These are phyloP conservation scores for Mobula hypostoma DNA, from an alignment of 2,113 vertebrate species.

Conservation along the genomic window DNA sequence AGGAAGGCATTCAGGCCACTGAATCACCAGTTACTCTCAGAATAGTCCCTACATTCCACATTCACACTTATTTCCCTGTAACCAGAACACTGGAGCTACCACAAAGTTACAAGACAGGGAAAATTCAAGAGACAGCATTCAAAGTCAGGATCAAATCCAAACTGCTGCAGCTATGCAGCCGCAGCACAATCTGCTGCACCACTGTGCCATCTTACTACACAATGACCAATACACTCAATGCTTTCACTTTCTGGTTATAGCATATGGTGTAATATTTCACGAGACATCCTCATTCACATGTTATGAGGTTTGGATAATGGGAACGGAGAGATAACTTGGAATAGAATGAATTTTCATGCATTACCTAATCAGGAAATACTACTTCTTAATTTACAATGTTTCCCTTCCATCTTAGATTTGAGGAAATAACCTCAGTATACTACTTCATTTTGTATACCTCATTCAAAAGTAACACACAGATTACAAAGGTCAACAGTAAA, in stretches of 20 bases:
- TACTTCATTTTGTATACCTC: not conserved
- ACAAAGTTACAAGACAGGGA: too few species aligned
- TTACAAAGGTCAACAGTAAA: not conserved
- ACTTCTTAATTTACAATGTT: not conserved
- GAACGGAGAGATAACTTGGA: too few species aligned
- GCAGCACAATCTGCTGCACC: too few species aligned
- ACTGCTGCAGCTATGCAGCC: too few species aligned
- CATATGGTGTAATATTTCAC: not conserved
- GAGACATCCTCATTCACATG: not conserved
- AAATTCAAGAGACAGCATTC: too few species aligned
- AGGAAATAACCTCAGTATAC: not conserved
- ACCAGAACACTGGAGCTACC: too few species aligned
- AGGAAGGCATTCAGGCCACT: too few species aligned
- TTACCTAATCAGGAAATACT: not conserved
- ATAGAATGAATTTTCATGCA: not conserved
- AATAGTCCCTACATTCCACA: too few species aligned
- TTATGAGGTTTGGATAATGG: not conserved
- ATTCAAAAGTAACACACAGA: not conserved
- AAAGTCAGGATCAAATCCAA: too few species aligned
- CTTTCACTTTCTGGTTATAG: not conserved
- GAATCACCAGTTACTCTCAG: too few species aligned
- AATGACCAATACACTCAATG: not conserved
- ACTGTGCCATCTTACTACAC: not conserved
- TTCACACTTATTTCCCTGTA: too few species aligned
- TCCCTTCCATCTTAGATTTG: not conserved